phyloP scores from a whole-genome alignment of 2,797 vertebrate genomes.

The Nyctibius grandis region DNA sequence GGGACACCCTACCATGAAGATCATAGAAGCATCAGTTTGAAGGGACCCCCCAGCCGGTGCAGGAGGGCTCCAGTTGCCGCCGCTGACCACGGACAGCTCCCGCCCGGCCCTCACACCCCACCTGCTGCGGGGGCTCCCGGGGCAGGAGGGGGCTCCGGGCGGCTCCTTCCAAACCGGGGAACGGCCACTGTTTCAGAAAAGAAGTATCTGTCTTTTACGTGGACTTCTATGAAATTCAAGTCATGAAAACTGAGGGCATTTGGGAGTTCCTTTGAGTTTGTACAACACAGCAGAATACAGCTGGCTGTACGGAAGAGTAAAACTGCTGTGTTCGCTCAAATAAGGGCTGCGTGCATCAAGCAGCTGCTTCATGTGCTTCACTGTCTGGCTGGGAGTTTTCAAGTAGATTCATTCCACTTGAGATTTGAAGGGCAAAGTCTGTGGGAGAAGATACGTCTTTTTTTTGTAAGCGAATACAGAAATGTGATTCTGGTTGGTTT shows the following conservation, averaged over 20 bases:
- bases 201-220: not conserved
- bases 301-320: too few relatives aligned
- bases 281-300: fast-evolving
- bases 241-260: not conserved
- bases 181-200: not conserved
- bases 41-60: not conserved
- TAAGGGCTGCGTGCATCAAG: not conserved
- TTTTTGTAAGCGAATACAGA: not conserved
- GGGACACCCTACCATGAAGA: not conserved
- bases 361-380: not conserved
- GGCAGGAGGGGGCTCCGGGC: not conserved
- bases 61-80: not conserved
- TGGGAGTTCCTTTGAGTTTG: not conserved
- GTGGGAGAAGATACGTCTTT: fast-evolving
- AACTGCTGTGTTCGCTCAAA: not conserved
- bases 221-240: not conserved
- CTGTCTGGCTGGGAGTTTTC: not conserved
- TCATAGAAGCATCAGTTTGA: fast-evolving
- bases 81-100: not conserved
- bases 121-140: too few relatives aligned
- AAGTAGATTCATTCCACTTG: not conserved
- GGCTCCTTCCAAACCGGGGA: not conserved
- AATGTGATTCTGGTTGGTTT: not conserved
- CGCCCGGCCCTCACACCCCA: not conserved
- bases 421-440: not conserved